phyloP scores from a whole-genome alignment of 2,113 vertebrate genomes.

The Chrysemys picta region DNA sequence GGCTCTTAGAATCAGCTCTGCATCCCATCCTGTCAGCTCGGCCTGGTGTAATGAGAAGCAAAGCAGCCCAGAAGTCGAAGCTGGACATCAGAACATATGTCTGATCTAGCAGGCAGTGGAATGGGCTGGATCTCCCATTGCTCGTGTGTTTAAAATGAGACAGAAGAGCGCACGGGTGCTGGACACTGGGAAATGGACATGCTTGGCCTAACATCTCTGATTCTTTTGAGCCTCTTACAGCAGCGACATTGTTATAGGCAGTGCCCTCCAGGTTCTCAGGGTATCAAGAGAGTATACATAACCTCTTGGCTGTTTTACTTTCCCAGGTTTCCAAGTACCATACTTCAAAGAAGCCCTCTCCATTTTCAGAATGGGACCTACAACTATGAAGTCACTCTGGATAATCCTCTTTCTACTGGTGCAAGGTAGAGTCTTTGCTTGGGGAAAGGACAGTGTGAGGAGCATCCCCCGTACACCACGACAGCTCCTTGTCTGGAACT shows the following conservation, averaged over 20 bases:
- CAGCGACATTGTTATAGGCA: not conserved
- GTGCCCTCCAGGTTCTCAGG: not conserved
- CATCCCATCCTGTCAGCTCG: not conserved
- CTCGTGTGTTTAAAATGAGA: not conserved
- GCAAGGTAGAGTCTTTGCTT: constrained; percentile 50
- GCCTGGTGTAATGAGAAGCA: not conserved
- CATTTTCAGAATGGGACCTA: not conserved
- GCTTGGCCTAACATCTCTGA: not conserved
- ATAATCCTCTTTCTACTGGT: constrained; percentile 56
- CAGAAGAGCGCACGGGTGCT: not conserved
- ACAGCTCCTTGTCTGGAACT: not conserved
- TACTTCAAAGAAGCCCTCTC: not conserved
- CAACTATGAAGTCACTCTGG: constrained; percentile 61
- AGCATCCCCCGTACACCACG: not conserved
- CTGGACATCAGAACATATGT: not conserved
- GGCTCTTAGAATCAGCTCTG: not conserved
- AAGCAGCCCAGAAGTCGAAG: not conserved
- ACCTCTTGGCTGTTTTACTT: not conserved
- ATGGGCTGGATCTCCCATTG: not conserved
- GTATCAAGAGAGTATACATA: not conserved
- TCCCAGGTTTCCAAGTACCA: not conserved
- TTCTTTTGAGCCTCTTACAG: fast-evolving
- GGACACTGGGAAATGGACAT: not conserved
- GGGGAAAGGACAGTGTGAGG: too few species aligned
- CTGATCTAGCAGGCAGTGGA: not conserved